Conservation (phyloP, 2,113 vertebrate species). For the Mus pahari region DNA sequence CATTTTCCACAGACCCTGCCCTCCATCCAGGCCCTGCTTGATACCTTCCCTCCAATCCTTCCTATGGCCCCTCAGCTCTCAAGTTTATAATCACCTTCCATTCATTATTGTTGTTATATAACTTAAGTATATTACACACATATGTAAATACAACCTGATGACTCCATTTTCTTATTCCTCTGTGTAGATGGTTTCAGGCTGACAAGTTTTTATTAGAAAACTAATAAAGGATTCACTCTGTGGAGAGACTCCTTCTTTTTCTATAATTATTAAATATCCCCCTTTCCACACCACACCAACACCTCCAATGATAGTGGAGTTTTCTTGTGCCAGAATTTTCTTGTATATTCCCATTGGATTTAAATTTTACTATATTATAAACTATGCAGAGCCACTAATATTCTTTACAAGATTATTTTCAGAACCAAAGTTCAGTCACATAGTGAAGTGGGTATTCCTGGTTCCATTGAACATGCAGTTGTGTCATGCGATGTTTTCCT, state of each 20-base stretch:
- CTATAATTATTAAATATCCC: not conserved
- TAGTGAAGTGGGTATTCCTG: not conserved
- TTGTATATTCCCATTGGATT: not conserved
- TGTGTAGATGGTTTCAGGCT: not conserved
- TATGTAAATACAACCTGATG: not conserved
- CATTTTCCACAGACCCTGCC: accelerated
- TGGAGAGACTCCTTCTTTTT: not conserved
- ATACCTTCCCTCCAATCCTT: not conserved
- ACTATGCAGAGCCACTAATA: not conserved
- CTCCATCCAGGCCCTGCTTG: not conserved
- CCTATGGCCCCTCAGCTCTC: not conserved
- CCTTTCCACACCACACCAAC: not conserved
- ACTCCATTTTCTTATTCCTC: not conserved
- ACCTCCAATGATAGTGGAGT: not conserved
- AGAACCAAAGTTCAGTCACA: not conserved
- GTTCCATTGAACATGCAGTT: too few species aligned
- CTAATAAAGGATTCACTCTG: not conserved
- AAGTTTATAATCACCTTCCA: not conserved
- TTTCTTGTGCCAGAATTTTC: not conserved
- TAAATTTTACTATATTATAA: not conserved
- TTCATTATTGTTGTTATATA: not conserved
- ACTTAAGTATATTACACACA: not conserved
- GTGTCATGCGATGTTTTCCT: too few species aligned
- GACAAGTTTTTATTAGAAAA: not conserved
- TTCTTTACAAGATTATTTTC: not conserved